These are phyloP conservation scores for Rousettus madagascariensis DNA, from an alignment of 2,797 vertebrate genomes.

Conservation along the genomic window DNA sequence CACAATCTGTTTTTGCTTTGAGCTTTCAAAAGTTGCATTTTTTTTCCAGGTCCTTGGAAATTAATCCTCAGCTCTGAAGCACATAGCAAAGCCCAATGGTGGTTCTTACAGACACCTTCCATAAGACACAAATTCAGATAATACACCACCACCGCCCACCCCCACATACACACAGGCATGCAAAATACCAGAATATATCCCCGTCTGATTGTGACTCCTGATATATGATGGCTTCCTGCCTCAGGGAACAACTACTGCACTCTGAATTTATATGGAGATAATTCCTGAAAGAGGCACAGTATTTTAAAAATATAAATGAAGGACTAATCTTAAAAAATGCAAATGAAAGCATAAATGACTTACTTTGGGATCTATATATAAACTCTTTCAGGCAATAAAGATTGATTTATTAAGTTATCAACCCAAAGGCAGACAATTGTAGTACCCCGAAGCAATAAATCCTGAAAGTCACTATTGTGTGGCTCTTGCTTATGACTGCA, in stretches of 20 bases:
- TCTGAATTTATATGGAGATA: neutral
- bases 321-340: neutral
- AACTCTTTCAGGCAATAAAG: neutral
- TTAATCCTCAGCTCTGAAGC: neutral
- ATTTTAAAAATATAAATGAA: conserved; percentile 26
- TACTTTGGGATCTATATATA: neutral
- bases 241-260: neutral
- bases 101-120: neutral
- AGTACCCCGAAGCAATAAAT: neutral
- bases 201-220: neutral
- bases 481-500: neutral
- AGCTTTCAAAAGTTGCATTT: neutral
- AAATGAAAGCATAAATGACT: neutral
- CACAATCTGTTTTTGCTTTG: neutral
- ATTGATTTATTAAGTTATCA: neutral
- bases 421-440: neutral
- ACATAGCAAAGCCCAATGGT: neutral
- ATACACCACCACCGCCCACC: neutral
- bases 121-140: neutral
- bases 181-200: neutral
- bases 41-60: neutral
- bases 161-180: neutral
- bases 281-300: neutral
- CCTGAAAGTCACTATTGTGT: neutral
- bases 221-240: neutral